A percentile compares a stretch with the other conserved stretches of the same genome.
Conservation (phyloP, 2,113 vertebrate genomes). For the Anguilla japonica region DNA sequence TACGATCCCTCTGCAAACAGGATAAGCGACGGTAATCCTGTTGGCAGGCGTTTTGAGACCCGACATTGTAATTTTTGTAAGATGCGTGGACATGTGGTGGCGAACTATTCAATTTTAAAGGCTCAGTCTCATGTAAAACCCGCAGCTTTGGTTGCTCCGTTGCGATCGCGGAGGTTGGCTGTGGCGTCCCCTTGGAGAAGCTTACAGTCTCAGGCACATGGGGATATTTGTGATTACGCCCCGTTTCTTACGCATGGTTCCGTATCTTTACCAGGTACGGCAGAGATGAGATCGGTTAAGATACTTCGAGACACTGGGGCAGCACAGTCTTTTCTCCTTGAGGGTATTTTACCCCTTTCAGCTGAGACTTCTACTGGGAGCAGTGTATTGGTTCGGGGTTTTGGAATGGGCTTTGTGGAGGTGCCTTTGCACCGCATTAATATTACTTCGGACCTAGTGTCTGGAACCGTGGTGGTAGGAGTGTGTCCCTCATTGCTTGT, state of each 20-base stretch:
- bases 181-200: no score
- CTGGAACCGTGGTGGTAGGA: not conserved
- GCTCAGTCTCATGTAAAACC: not conserved
- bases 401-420: constrained; percentile 22
- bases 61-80: no score
- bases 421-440: constrained; percentile 18
- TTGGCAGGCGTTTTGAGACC: no score
- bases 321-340: constrained; percentile 5
- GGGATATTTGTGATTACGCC: no score
- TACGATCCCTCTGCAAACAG: no score
- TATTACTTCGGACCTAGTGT: not conserved
- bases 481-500: constrained; percentile 1
- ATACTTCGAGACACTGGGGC: constrained; percentile 21
- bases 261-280: no score
- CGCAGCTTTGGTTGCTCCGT: constrained; percentile 22
- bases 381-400: not conserved
- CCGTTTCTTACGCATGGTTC: no score
- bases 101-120: no score
- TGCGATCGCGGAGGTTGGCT: no score
- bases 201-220: no score
- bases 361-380: not conserved
- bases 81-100: no score
- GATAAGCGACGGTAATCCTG: no score
- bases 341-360: not conserved
- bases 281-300: not conserved